A percentile compares a stretch with the other conserved stretches of the same genome.
phyloP scores from a whole-genome alignment of 1,140 invertebrate genomes.

The Bombus fervidus region DNA sequence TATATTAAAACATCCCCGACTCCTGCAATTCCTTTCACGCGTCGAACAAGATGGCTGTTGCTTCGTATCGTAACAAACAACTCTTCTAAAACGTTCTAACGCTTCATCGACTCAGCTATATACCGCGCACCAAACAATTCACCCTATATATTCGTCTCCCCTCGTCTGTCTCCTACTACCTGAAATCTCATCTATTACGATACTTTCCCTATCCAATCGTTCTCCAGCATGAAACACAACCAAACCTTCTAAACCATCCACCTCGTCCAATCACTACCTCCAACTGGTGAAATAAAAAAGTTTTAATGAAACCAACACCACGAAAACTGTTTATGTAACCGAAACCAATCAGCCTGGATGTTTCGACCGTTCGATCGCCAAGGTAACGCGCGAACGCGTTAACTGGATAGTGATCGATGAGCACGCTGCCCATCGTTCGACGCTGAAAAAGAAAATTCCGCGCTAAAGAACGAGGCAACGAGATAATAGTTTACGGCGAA shows the following conservation, averaged over 20 bases:
- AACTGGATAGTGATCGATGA: constrained; percentile 63
- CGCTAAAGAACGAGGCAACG: neutral
- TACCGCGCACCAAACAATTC: neutral
- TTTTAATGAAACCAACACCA: neutral
- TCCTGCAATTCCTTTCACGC: too few species aligned
- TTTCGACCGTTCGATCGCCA: too few species aligned
- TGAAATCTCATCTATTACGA: neutral
- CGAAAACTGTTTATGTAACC: neutral
- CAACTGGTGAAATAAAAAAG: neutral
- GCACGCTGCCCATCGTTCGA: constrained; percentile 52
- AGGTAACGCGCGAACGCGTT: constrained; percentile 54
- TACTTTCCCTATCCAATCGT: neutral
- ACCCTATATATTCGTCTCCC: neutral
- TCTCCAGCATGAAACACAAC: neutral
- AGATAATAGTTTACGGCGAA: neutral
- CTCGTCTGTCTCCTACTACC: too few species aligned
- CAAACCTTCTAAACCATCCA: neutral
- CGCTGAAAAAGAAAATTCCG: constrained; percentile 22
- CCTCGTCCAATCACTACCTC: neutral
- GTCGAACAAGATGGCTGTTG: neutral
- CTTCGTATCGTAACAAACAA: neutral
- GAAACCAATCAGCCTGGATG: constrained; percentile 2
- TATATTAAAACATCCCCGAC: neutral
- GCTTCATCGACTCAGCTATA: neutral
- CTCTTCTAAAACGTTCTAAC: neutral